Evolutionary conservation across 1,140 invertebrate species (phyloP).

Genomic region (Bradynema listronoti): DNA sequence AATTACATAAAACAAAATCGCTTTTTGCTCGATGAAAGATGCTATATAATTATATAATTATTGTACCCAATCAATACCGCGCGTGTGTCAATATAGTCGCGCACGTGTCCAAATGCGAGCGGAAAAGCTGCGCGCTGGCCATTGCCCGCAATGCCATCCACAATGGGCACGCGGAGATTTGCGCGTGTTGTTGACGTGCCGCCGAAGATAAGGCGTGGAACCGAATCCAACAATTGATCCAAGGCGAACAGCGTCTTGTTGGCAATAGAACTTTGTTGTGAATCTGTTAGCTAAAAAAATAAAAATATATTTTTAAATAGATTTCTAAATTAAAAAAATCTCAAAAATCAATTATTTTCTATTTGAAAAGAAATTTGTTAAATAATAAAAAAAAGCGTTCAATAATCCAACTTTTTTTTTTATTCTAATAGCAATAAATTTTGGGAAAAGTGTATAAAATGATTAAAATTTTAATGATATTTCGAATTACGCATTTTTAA

Average conservation of each 20-base stretch:
- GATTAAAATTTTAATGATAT: no score
- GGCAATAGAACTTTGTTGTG: constrained; percentile 58
- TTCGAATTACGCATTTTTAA: no score
- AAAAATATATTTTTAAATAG: no score
- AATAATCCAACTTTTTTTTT: no score
- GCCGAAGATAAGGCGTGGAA: no score
- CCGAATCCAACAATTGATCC: constrained; percentile 25
- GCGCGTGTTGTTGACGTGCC: background rate
- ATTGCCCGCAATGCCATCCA: constrained; percentile 64
- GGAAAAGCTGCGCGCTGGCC: constrained; percentile 77
- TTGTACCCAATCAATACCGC: constrained; percentile 75
- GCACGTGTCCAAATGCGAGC: constrained; percentile 78
- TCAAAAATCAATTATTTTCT: no score
- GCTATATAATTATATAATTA: background rate
- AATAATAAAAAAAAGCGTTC: no score
- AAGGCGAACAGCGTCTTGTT: constrained; percentile 49
- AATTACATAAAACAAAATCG: constrained; percentile 20
- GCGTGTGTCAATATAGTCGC: constrained; percentile 71
- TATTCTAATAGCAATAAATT: no score
- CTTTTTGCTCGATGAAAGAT: background rate
- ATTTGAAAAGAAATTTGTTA: no score
- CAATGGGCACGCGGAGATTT: constrained; percentile 5
- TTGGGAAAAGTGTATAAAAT: no score
- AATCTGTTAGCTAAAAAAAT: constrained; percentile 66
- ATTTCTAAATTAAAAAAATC: no score